phyloP scores from a whole-genome alignment of 2,797 vertebrate species.

The Thaleichthys pacificus region DNA sequence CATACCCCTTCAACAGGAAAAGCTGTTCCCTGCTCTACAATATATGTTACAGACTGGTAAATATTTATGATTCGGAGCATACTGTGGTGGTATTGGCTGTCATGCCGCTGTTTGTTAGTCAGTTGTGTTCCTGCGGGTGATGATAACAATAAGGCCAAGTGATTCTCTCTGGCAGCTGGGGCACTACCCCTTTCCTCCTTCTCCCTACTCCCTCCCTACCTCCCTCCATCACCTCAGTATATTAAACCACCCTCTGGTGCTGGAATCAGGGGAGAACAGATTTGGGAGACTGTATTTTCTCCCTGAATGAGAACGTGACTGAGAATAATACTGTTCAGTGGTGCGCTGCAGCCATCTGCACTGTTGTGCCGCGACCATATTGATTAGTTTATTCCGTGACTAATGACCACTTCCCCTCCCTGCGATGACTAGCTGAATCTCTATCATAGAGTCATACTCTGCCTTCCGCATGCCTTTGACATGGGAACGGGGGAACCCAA shows the following conservation, averaged over 20 bases:
- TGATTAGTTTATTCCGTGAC: constrained; percentile 73
- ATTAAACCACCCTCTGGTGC: constrained; percentile 28
- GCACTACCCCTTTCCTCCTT: not conserved
- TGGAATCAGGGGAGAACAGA: constrained; percentile 24
- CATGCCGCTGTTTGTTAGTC: too few relatives aligned
- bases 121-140: too few relatives aligned
- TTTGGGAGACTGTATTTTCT: constrained; percentile 31
- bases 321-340: constrained; percentile 67
- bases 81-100: too few relatives aligned
- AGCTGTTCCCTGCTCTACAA: too few relatives aligned
- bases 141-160: too few relatives aligned
- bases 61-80: too few relatives aligned
- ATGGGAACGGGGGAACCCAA: too few relatives aligned
- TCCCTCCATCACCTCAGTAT: not conserved
- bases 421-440: constrained; percentile 65
- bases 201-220: constrained; percentile 4
- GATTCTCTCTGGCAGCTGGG: too few relatives aligned
- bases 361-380: constrained; percentile 66
- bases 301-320: constrained; percentile 60
- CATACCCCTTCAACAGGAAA: too few relatives aligned
- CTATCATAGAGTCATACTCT: constrained; percentile 66
- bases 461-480: constrained; percentile 42
- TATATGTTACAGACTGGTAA: too few relatives aligned
- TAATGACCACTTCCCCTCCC: constrained; percentile 71
- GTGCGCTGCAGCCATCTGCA: constrained; percentile 59